Conservation (phyloP, 2,797 vertebrate genomes). For the Gobio occitaniae region DNA sequence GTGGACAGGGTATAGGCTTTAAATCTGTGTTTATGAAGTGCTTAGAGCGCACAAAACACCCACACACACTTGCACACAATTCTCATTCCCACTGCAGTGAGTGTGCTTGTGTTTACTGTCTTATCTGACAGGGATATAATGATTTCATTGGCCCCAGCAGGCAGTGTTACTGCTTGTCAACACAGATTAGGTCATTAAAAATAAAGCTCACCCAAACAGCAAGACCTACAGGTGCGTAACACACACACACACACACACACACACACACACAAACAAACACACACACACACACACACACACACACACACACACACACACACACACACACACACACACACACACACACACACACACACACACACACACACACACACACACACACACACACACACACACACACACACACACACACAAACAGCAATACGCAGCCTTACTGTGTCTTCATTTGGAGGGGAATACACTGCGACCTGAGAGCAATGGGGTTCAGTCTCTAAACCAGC, state of each 20-base stretch:
- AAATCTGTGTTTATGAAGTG: slow-evolving; percentile 36
- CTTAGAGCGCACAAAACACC: slow-evolving; percentile 39
- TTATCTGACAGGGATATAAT: slow-evolving; percentile 70
- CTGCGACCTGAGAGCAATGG: not conserved
- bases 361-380: no score
- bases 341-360: not conserved
- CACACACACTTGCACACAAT: slow-evolving; percentile 47
- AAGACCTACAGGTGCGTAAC: slow-evolving; percentile 50
- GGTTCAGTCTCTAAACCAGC: not conserved
- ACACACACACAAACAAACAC: no score
- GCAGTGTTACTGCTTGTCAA: slow-evolving; percentile 53
- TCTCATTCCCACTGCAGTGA: slow-evolving; percentile 41
- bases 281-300: no score
- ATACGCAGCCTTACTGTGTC: slow-evolving; percentile 8
- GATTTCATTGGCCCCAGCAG: slow-evolving; percentile 51
- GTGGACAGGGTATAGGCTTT: slow-evolving; percentile 19
- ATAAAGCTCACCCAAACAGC: slow-evolving; percentile 49
- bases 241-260: not conserved
- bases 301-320: no score
- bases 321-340: no score
- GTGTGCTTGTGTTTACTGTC: slow-evolving; percentile 65
- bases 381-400: no score
- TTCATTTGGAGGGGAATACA: slow-evolving; percentile 6
- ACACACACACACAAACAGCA: not conserved
- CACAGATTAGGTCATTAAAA: slow-evolving; percentile 51